phyloP scores from a whole-genome alignment of 2,888 invertebrate species.

The Drosophila lacicola region DNA sequence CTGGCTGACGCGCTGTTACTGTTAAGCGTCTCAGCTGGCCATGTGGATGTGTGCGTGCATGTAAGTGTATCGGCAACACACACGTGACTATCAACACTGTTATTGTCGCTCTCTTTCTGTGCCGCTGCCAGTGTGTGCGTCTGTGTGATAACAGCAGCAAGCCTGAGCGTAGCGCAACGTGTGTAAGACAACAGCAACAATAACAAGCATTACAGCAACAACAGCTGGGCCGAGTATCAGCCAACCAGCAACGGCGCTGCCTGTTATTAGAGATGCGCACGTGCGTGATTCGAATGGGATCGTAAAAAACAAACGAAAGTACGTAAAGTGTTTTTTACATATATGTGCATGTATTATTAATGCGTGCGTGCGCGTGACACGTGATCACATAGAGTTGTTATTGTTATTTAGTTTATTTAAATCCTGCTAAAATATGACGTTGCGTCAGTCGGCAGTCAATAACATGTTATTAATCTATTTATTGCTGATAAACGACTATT shows the following conservation, averaged over 20 bases:
- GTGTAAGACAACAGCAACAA: constrained; percentile 22
- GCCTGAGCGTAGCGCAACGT: constrained; percentile 38
- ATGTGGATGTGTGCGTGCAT: constrained; percentile 10
- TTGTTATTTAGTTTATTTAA: not conserved
- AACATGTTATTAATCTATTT: not conserved
- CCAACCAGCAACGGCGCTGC: constrained; percentile 40
- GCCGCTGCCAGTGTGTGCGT: constrained; percentile 10
- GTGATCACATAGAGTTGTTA: not conserved
- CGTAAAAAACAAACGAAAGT: no score
- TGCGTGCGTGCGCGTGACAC: not conserved
- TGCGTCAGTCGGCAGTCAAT: not conserved
- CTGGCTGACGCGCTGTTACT: constrained; percentile 28
- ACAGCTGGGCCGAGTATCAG: constrained; percentile 13
- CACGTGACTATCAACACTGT: constrained; percentile 51
- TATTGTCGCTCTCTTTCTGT: constrained; percentile 37
- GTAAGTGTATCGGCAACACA: constrained; percentile 36
- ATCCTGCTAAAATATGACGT: not conserved
- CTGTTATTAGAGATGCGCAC: constrained; percentile 28
- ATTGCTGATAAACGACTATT: not conserved
- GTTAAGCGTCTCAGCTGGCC: constrained; percentile 3
- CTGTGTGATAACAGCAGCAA: constrained; percentile 43
- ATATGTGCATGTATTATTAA: not conserved
- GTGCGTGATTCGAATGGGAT: constrained; percentile 15
- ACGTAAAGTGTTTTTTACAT: no score
- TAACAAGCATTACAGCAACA: constrained; percentile 26